Base-by-base conservation (phyloP, 2,113 vertebrate species). In the Odocoileus virginianus region DNA sequence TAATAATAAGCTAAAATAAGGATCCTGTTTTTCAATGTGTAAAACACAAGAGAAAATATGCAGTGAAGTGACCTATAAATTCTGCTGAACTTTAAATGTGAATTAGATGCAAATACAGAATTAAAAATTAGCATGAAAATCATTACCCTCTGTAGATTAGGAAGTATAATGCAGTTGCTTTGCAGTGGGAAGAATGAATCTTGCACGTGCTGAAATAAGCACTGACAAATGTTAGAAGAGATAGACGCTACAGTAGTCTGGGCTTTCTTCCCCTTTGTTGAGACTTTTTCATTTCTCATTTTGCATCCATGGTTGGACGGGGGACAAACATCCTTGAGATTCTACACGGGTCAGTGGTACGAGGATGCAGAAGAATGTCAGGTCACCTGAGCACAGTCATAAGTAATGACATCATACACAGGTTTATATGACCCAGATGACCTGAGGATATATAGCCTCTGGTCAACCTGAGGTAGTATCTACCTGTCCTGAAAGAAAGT, bases 41-140 rank as follows among this genome's bases (percentile, higher is more conserved):
- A 81, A 52, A 27, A 43, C 11, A 61, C 43, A 97, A 78, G 90
- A 54, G 93, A 91, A 79, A 13, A 2, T 64, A 91, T 55, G 52
- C 17, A 36, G 57, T 57, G 55, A 94, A 82, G 16, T 89, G 71
- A 89, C 47, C 60, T 94, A 71, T 84, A 87, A 92, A 90, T 97
- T 96, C 60, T 71, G 74, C 55, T 88, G 55, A 90, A 52, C 64
- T 91, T 83, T 96, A 92, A 71, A 71, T 93, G 33, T 85, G 76
- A 84, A 96, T 93, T 71, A 87, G n/a, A 83, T 83, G 61, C 61
- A 96, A 93, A 87, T 60, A 82, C 6, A 60, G 30, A 91, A 90
- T n/a, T 10, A 85, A 93, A 83, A 87, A 79, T 83, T 78, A 45
- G 17, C 33, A 85, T 82, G 45, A 95, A 97, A 94, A 52, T 67